These are phyloP conservation scores for Nomia melanderi DNA, from an alignment of 1,140 invertebrate genomes.

Conservation along the genomic window DNA sequence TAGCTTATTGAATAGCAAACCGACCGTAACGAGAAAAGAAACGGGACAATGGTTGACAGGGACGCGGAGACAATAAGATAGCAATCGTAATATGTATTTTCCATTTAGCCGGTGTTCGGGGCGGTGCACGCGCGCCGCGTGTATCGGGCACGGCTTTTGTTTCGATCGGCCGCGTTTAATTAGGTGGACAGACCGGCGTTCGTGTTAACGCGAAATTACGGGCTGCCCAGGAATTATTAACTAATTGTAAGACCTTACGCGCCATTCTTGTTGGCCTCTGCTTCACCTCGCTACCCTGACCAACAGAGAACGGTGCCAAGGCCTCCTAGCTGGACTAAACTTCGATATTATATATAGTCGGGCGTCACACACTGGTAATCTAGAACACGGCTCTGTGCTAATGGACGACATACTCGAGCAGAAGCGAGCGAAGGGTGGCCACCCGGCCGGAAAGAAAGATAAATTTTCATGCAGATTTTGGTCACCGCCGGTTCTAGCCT, in stretches of 20 bases:
- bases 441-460: slow-evolving; percentile 7
- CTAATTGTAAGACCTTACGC: slow-evolving; percentile 40
- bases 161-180: slow-evolving; percentile 42
- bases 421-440: background rate
- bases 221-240: slow-evolving; percentile 49
- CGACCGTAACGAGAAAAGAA: background rate
- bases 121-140: background rate
- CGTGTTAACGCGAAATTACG: slow-evolving; percentile 44
- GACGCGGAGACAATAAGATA: background rate
- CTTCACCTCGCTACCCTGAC: slow-evolving; percentile 39
- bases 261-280: slow-evolving; percentile 3
- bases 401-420: background rate
- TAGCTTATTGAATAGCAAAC: background rate
- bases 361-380: background rate
- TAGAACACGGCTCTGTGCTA: slow-evolving; percentile 16
- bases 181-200: slow-evolving; percentile 15
- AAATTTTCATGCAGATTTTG: slow-evolving; percentile 4
- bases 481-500: background rate
- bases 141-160: background rate
- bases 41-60: background rate
- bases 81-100: slow-evolving; percentile 17
- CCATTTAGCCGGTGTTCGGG: background rate
- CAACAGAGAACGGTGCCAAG: slow-evolving; percentile 53
- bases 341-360: slow-evolving; percentile 24
- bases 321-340: slow-evolving; percentile 41